phyloP scores from a whole-genome alignment of 2,797 vertebrate genomes.

The Hippocampus kuda region DNA sequence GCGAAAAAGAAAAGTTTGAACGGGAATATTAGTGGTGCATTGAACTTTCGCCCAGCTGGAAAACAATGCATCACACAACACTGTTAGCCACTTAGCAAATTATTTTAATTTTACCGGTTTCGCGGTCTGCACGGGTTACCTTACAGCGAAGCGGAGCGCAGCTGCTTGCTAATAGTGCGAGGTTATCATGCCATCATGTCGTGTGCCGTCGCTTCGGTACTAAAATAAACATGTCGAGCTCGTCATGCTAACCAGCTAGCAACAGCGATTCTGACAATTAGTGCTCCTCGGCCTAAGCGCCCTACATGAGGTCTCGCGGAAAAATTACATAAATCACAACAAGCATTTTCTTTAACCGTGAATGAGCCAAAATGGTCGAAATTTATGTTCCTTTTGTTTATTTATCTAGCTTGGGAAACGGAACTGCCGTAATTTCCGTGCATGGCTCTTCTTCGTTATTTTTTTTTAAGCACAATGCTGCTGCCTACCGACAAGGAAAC shows the following conservation, averaged over 20 bases:
- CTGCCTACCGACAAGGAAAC: slow-evolving; percentile 10
- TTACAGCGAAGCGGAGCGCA: slow-evolving; percentile 17
- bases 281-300: background rate
- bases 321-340: background rate
- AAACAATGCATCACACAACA: background rate
- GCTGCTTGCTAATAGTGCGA: slow-evolving; percentile 25
- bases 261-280: slow-evolving; percentile 7
- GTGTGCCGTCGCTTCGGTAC: slow-evolving; percentile 41
- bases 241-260: slow-evolving; percentile 31
- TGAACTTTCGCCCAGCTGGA: background rate
- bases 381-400: slow-evolving; percentile 65
- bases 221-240: slow-evolving; percentile 57
- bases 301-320: background rate
- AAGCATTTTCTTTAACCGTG: slow-evolving; percentile 12
- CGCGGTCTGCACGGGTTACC: slow-evolving; percentile 25
- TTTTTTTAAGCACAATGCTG: slow-evolving; percentile 11
- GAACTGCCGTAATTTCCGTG: slow-evolving; percentile 41
- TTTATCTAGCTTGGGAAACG: slow-evolving; percentile 37
- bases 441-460: slow-evolving; percentile 23
- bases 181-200: slow-evolving; percentile 61
- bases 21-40: background rate
- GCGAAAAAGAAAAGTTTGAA: background rate
- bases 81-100: background rate
- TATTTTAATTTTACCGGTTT: background rate
- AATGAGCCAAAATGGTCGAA: background rate